These are phyloP conservation scores for Pristiophorus japonicus DNA, from an alignment of 2,113 vertebrate species.

Conservation along the genomic window DNA sequence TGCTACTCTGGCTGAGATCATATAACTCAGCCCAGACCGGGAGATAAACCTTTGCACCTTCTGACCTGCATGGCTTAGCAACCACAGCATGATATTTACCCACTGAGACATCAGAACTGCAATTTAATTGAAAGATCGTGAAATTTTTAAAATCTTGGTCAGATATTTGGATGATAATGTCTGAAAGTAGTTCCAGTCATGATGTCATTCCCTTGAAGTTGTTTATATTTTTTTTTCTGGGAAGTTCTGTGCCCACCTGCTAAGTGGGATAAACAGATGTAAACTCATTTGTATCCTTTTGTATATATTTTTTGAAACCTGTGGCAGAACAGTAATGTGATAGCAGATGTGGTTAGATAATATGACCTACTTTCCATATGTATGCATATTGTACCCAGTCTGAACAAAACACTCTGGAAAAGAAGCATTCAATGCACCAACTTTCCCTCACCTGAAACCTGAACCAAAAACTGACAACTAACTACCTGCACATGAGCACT, in stretches of 20 bases:
- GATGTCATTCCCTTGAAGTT: background rate
- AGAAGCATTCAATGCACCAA: background rate
- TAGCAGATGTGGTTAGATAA: background rate
- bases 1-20: background rate
- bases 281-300: background rate
- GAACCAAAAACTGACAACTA: constrained; percentile 10
- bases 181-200: background rate
- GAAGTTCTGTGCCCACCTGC: background rate
- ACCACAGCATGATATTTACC: background rate
- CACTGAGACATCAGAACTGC: background rate
- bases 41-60: background rate
- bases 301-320: background rate
- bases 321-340: background rate
- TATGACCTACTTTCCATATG: background rate
- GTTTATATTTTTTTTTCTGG: background rate
- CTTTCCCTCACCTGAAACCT: background rate
- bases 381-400: background rate
- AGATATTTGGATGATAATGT: background rate
- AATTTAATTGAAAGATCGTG: background rate
- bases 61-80: background rate
- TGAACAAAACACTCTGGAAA: background rate
- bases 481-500: background rate
- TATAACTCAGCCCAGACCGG: background rate
- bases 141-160: background rate
- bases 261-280: background rate